Base-by-base conservation (phyloP, 2,113 vertebrate species). In the Xiphophorus hellerii region DNA sequence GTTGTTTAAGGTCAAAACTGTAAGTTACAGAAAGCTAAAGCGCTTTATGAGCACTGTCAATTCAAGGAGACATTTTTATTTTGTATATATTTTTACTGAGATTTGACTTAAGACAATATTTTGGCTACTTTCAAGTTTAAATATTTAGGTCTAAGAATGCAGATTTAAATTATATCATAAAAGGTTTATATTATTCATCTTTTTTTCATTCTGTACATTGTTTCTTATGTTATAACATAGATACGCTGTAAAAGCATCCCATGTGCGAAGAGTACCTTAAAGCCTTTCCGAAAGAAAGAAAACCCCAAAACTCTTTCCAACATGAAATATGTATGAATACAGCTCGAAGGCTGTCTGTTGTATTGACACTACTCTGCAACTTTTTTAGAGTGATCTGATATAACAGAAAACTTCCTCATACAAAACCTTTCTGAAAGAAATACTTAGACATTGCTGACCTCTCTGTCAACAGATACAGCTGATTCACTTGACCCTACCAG, bases 1-100 rank as follows among this genome's bases (percentile, higher is more conserved):
- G n/a, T 0, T n/a, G 61, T 25, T 25, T 51, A 37, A 51, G 62
- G 35, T 42, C 37, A 69, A 69, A 76, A 35, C 3, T 30, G 15
- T 31, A 61, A 62, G 31, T 62, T 76, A 33, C 13, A 62, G 28
- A 30, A 69, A 48, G 60, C 39, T 76, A 63, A 76, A 51, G 44
- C 9, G 39, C 17, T 35, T 20, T 48, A 62, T 69, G 44, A 48
- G 25, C 39, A 69, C 20, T 7, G 17, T 63, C 0, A 25, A 10
- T 42, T 27, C 15, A 69, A 69, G n/a, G 29, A 12, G 33, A 42
- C 39, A 42, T 25, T 42, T 42, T 42, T 42, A 42, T 42, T 42
- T 4, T 14, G 39, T 15, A 1, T 4, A 15, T 15, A 42, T 42
- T 42, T 37, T 37, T 2, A 12, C 35, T 37, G 35, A 37, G 10